A percentile compares a stretch with the other conserved stretches of the same genome.
Evolutionary conservation across 2,797 vertebrate genomes (phyloP).

Genomic region (Acipenser transmontanus): DNA sequence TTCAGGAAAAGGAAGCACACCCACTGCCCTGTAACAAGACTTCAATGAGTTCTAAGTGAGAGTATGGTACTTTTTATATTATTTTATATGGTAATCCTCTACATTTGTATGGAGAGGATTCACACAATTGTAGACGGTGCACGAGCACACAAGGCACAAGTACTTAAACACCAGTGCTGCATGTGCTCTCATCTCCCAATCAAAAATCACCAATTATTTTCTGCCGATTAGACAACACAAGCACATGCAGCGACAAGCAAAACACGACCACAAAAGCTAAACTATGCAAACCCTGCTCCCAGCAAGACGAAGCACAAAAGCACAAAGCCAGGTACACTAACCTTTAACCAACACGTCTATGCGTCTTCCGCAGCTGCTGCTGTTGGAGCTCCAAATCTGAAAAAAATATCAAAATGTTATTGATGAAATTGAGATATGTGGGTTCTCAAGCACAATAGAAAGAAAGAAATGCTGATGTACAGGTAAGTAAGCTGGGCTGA

Average conservation of each 20-base stretch:
- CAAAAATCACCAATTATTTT: too few relatives aligned
- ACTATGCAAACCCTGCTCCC: not conserved
- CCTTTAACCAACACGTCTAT: not conserved
- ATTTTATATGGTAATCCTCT: not conserved
- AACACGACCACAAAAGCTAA: not conserved
- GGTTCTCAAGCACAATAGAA: too few relatives aligned
- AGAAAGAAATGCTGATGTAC: too few relatives aligned
- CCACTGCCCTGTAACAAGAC: conserved; percentile 43
- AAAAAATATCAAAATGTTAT: too few relatives aligned
- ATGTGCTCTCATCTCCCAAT: not conserved
- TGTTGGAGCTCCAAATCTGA: not conserved
- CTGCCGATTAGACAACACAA: not conserved
- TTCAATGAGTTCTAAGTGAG: conserved; percentile 31
- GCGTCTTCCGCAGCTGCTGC: not conserved
- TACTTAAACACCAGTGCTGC: not conserved
- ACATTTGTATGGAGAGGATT: not conserved
- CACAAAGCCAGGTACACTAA: not conserved
- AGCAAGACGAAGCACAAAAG: not conserved
- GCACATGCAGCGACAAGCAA: conserved; percentile 1
- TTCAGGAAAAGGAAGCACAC: not conserved
- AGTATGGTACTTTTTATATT: too few relatives aligned
- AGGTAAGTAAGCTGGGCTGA: too few relatives aligned
- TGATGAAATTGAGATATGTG: too few relatives aligned
- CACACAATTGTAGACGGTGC: not conserved
- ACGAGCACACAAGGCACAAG: not conserved